These are phyloP conservation scores for Cyclopterus lumpus DNA, from an alignment of 2,797 vertebrate genomes.

Conservation along the genomic window DNA sequence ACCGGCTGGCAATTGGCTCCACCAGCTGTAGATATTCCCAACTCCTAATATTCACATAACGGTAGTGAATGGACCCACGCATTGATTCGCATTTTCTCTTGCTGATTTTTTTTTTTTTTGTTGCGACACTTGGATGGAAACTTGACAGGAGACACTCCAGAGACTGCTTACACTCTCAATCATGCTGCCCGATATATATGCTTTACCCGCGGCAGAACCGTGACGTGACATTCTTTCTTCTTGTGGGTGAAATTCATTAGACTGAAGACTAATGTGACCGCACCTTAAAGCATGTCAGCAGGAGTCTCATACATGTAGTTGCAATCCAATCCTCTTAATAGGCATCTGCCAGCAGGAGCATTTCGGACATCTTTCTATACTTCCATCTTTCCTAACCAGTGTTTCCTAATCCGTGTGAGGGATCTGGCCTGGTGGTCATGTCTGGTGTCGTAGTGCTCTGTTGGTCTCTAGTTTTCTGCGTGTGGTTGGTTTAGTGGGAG, in stretches of 20 bases:
- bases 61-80: rapidly evolving
- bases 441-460: neutral
- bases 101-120: no score
- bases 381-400: neutral
- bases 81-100: neutral
- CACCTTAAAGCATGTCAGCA: constrained; percentile 10
- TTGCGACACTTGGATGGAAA: neutral
- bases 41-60: neutral
- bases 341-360: neutral
- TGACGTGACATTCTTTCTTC: neutral
- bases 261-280: constrained; percentile 40
- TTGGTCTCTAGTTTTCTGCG: neutral
- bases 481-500: constrained; percentile 1
- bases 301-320: constrained; percentile 18
- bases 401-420: neutral
- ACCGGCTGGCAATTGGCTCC: neutral
- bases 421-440: neutral
- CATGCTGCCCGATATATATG: neutral
- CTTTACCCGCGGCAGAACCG: rapidly evolving
- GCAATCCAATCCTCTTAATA: neutral
- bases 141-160: neutral
- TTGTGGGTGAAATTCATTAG: neutral
- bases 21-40: neutral
- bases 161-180: neutral
- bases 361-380: constrained; percentile 8